Percentiles rank a stretch among this genome's conserved stretches.
Evolutionary conservation across 1,140 invertebrate species (phyloP).

Genomic region (Orussus abietinus): DNA sequence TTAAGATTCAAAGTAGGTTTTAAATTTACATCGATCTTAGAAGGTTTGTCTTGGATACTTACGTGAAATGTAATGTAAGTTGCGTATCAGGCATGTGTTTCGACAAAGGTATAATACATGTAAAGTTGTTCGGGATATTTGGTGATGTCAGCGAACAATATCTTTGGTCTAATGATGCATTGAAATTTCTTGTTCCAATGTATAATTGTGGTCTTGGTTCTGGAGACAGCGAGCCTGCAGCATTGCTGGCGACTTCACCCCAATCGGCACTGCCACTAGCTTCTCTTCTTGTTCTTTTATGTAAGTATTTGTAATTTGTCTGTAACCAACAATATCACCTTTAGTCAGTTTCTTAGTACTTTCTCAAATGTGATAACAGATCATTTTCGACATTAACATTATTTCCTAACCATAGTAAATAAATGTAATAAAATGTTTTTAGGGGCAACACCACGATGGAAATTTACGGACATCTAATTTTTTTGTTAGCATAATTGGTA

Average conservation of each 20-base stretch:
- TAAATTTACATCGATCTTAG: not conserved
- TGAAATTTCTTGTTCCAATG: slow-evolving; percentile 43
- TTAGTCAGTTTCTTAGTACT: too few species aligned
- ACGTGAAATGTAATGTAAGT: slow-evolving; percentile 44
- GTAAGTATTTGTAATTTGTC: slow-evolving; percentile 45
- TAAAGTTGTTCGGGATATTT: slow-evolving; percentile 41
- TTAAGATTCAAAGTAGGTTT: too few species aligned
- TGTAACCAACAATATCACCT: too few species aligned
- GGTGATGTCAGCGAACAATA: slow-evolving; percentile 38
- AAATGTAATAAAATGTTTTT: too few species aligned
- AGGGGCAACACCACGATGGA: too few species aligned
- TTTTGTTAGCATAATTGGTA: too few species aligned
- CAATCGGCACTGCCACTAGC: slow-evolving; percentile 35
- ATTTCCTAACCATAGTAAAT: too few species aligned
- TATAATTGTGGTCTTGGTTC: slow-evolving; percentile 43
- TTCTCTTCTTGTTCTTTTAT: slow-evolving; percentile 40
- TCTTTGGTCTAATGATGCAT: slow-evolving; percentile 42
- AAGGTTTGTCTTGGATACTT: slow-evolving; percentile 11
- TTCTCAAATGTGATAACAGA: too few species aligned
- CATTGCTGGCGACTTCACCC: slow-evolving; percentile 47
- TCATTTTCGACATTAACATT: too few species aligned
- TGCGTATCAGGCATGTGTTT: slow-evolving; percentile 48
- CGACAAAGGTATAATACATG: slow-evolving; percentile 41
- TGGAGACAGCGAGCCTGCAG: slow-evolving; percentile 43
- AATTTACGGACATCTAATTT: too few species aligned